Evolutionary conservation across 1,140 invertebrate species (phyloP), one percentile per base, ranked within the genome.

Genomic region (Eciton burchellii): DNA sequence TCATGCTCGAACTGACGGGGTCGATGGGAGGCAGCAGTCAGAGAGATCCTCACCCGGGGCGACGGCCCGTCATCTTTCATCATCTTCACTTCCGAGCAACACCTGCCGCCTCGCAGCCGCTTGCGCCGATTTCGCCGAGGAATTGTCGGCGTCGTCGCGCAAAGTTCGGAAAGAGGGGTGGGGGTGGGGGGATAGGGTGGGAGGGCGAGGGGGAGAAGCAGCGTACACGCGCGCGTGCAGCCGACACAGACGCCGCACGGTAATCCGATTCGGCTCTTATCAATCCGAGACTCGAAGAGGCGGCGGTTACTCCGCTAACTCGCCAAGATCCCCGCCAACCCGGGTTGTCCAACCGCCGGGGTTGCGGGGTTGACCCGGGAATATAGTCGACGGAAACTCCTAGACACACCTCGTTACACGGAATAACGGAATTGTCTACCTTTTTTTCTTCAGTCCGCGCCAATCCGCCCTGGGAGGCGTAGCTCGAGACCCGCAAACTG

Each of bases 1-100:
- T 88, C 87, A 87, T 88, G 87, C 85, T 88, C 72, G 85, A 88
- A 82, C 82, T 84, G 85, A 88, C 83, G 73, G 85, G 85, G 83
- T 88, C 83, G 87, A 88, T 84, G 85, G 83, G 79, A 82, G 84
- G 83, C 66, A 84, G 82, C 83, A 87, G 83, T 82, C 85, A 74
- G 84, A 85, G 71, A 76, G 85, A 88, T 88, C 77, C 66, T 87
- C 76, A 63, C 56, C 56, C 83, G 73, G 68, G 83, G 82, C 76
- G 86, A 88, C 85, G 85, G 82, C 82, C 74, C 71, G 86, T 82
- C 86, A 84, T 87, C 82, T 88, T 87, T 87, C 87, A 87, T 87
- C 85, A 82, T 84, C 87, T 77, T 74, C 76, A 76, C 49, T 68
- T 65, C 82, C 73, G 82, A 45, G 76, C 82, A 82, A 76, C 86